Evolutionary conservation across 2,113 vertebrate species (phyloP), one percentile per base, ranked within the genome.

Genomic region (Dryoscopus gambensis): DNA sequence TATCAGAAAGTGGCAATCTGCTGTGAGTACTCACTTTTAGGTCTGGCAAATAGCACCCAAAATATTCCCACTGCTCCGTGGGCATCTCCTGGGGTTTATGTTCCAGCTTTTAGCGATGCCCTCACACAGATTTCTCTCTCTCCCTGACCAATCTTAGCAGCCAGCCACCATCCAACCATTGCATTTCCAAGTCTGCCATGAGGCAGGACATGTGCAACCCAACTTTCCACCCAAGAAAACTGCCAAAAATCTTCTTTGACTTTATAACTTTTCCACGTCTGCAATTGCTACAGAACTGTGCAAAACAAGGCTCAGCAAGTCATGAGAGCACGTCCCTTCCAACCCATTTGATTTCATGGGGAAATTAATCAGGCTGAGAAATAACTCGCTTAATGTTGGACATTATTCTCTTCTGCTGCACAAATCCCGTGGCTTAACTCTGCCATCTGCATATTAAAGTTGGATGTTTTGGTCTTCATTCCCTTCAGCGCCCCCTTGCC

Each of bases 381-480:
- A 70, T 46, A 74, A 74, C 73, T 91, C n/a, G 70, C 49, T 67
- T 75, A 82, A 50, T 13, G 50, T 22, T 47, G 71, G 90, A 37
- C 60, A 76, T 71, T 25, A 52, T 83, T 95, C 68, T 90, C 93
- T 87, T 96, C 90, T 88, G 93, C 94, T 62, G 31, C 62, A 86
- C 94, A 87, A 67, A 89, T 39, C 33, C 2, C 15, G 15, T 37
- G 46, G 28, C 57, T 74, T 35, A 39, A 27, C 47, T 64, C 68
- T 82, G 40, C 87, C 86, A 85, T 78, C 59, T 89, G 87, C 92
- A 76, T 50, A 8, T 68, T 57, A 21, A 91, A 89, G 8, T 42
- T 21, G 27, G 25, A 7, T 62, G 69, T n/a, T 76, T 82, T 39
- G 60, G 31, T 39, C 37, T 69, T 64, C 39, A 13, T 15, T 74